Percentiles rank a stretch among this genome's conserved stretches.
phyloP scores from a whole-genome alignment of 2,113 vertebrate genomes.

The Calidris pygmaea region DNA sequence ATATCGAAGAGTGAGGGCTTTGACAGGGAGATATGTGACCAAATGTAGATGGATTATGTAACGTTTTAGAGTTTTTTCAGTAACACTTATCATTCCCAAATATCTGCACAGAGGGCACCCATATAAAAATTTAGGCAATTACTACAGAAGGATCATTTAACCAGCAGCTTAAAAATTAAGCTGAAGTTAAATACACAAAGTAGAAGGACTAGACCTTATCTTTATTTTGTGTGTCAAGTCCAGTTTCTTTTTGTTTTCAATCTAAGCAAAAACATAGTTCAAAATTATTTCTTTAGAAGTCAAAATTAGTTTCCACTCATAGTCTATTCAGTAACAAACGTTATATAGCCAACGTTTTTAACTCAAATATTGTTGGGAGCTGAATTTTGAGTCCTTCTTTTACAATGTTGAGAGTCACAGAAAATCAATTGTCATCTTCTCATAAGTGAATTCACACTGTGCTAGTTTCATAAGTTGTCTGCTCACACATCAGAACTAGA shows the following conservation, averaged over 20 bases:
- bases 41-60: background rate
- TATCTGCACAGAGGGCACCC: background rate
- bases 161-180: background rate
- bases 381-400: background rate
- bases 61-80: background rate
- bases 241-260: background rate
- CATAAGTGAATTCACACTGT: constrained; percentile 7
- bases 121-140: background rate
- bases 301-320: background rate
- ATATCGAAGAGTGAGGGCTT: background rate
- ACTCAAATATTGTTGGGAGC: background rate
- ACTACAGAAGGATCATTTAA: background rate
- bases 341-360: background rate
- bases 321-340: background rate
- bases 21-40: background rate
- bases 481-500: background rate
- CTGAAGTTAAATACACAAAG: background rate
- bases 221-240: background rate
- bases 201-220: background rate
- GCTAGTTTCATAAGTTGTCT: constrained; percentile 13
- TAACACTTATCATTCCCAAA: background rate
- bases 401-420: background rate
- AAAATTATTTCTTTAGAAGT: background rate
- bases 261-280: background rate
- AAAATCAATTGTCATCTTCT: background rate